Evolutionary conservation across 2,113 vertebrate species (phyloP), one percentile per base, ranked within the genome.

Genomic region (Bufo gargarizans): DNA sequence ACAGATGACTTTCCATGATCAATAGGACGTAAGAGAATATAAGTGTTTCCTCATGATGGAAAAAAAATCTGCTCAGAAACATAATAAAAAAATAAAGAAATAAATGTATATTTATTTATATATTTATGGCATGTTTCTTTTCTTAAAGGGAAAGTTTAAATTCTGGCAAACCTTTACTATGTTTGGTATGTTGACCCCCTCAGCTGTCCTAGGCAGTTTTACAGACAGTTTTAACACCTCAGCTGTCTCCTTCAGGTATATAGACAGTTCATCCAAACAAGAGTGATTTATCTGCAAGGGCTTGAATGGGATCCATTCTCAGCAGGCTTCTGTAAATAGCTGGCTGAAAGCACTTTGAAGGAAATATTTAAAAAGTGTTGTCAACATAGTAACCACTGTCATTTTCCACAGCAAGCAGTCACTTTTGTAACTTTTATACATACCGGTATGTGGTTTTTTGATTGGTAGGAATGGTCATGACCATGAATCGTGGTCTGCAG

Each of bases 21-120:
- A n/a, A n/a, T n/a, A n/a, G n/a, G n/a, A n/a, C n/a, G n/a, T n/a
- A n/a, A n/a, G 1, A 69, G 81, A 83, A 65, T 7, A 43, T 79
- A 86, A 87, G 80, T 87, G 86, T 47, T 87, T 79, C 77, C 61
- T 71, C 80, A 59, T 87, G 59, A 71, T 80, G 11, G n/a, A 7
- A 2, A 22, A 49, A 72, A 17, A 17, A 1, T 45, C 13, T 43
- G 14, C 59, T 61, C 17, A 2, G 59, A 6, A 19, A 22, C 11
- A 69, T 61, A 61, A 17, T 1, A 33, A 33, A 33, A 33, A 61
- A 17, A 61, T 61, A 61, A 17, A 61, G 16, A 61, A 19, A 61
- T 61, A 61, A 17, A 61, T 69, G 6, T 9, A 10, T 14, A 14
- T 43, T 4, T 74, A 47, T 76, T 9, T 19, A 20, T 50, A 2